Evolutionary conservation across 2,797 vertebrate species (phyloP).

Genomic region (Sebastes alutus): DNA sequence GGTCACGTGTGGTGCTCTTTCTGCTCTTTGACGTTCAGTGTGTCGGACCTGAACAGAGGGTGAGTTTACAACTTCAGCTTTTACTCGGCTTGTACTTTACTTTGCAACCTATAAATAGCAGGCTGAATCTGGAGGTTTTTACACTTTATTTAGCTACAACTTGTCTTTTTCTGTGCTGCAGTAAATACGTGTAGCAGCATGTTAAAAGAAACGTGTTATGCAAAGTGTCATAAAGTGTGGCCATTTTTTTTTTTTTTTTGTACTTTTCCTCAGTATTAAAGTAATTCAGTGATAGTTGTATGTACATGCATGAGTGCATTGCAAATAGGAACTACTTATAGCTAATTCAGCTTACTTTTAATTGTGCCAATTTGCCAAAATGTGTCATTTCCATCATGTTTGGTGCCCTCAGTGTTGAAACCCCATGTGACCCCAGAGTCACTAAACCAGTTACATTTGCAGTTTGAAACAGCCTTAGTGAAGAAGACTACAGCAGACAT

Average conservation of each 20-base stretch:
- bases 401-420: neutral
- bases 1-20: constrained; percentile 24
- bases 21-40: neutral
- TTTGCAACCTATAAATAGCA: neutral
- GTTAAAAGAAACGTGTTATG: neutral
- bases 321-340: neutral
- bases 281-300: neutral
- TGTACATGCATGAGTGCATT: no score
- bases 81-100: neutral
- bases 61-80: constrained; percentile 47
- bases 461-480: neutral
- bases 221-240: neutral
- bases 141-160: neutral
- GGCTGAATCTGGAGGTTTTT: neutral
- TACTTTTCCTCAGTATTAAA: neutral
- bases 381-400: accelerated
- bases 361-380: neutral
- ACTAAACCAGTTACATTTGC: neutral
- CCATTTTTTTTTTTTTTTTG: neutral
- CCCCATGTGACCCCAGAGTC: no score
- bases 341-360: neutral
- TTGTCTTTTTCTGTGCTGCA: neutral
- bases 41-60: neutral
- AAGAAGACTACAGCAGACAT: no score
- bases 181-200: neutral